Percentiles rank a stretch among this genome's conserved stretches.
phyloP scores from a whole-genome alignment of 2,797 vertebrate species.

The Numenius phaeopus region DNA sequence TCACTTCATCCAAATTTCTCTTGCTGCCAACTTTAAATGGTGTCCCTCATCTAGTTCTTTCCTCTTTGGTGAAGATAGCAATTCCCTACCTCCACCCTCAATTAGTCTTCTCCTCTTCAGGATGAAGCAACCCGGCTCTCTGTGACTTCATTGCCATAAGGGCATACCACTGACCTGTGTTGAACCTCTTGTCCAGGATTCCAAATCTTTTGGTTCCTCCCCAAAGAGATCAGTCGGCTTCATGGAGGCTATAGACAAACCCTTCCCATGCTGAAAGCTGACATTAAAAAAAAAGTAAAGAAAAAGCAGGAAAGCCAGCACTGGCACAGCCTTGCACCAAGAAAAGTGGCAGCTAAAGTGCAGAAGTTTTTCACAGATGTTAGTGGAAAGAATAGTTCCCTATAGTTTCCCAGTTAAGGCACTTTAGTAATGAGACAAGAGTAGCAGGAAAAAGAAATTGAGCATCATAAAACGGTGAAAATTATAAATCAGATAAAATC shows the following conservation, averaged over 20 bases:
- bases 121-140: background rate
- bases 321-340: background rate
- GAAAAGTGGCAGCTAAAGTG: background rate
- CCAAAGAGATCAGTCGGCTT: background rate
- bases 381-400: background rate
- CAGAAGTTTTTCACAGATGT: background rate
- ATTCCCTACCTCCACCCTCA: background rate
- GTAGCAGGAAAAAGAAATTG: background rate
- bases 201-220: background rate
- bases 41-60: background rate
- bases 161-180: accelerated
- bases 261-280: background rate
- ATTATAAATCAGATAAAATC: too few relatives aligned
- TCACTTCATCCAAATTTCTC: background rate
- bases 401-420: background rate
- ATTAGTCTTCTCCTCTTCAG: background rate
- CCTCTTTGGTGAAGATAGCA: background rate
- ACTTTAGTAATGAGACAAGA: background rate
- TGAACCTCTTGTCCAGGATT: background rate
- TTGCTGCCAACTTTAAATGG: background rate
- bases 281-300: background rate
- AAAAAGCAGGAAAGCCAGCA: background rate
- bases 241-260: background rate
- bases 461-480: background rate
- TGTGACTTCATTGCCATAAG: background rate